These are phyloP conservation scores for Limanda limanda DNA, from an alignment of 2,113 vertebrate species.

Conservation along the genomic window DNA sequence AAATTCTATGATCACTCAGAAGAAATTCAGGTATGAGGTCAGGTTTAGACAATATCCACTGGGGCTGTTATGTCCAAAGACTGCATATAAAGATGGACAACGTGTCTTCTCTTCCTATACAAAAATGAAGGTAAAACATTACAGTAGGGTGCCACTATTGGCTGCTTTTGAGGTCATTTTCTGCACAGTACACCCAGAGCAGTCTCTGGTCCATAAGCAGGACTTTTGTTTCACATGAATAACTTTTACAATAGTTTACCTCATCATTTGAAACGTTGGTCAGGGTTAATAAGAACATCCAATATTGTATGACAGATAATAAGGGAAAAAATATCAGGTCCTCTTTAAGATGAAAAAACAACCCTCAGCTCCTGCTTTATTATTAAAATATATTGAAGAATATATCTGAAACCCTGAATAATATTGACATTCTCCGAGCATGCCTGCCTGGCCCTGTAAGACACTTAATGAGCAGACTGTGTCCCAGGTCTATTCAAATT, in stretches of 20 bases:
- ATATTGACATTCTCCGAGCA: slow-evolving; percentile 10
- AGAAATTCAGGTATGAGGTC: too few species aligned
- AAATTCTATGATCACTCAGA: too few species aligned
- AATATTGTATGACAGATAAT: not conserved
- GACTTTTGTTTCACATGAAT: too few species aligned
- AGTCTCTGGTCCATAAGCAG: too few species aligned
- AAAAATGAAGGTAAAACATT: too few species aligned
- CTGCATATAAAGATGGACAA: too few species aligned
- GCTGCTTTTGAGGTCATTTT: too few species aligned
- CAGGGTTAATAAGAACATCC: not conserved
- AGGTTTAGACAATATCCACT: too few species aligned
- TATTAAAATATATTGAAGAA: slow-evolving; percentile 13
- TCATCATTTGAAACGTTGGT: not conserved
- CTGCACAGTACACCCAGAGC: too few species aligned
- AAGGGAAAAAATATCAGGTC: not conserved
- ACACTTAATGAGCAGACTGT: slow-evolving; percentile 39
- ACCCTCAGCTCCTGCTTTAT: not conserved
- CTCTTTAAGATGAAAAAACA: not conserved
- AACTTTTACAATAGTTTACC: not conserved
- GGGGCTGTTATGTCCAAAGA: too few species aligned
- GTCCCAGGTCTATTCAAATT: slow-evolving; percentile 59
- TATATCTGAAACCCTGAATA: slow-evolving; percentile 11
- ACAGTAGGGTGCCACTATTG: too few species aligned
- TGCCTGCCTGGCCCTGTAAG: not conserved
- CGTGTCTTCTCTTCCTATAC: too few species aligned